A percentile compares a stretch with the other conserved stretches of the same genome.
These are phyloP conservation scores for Indicator maculatus DNA, from an alignment of 2,113 vertebrate species.

Conservation along the genomic window DNA sequence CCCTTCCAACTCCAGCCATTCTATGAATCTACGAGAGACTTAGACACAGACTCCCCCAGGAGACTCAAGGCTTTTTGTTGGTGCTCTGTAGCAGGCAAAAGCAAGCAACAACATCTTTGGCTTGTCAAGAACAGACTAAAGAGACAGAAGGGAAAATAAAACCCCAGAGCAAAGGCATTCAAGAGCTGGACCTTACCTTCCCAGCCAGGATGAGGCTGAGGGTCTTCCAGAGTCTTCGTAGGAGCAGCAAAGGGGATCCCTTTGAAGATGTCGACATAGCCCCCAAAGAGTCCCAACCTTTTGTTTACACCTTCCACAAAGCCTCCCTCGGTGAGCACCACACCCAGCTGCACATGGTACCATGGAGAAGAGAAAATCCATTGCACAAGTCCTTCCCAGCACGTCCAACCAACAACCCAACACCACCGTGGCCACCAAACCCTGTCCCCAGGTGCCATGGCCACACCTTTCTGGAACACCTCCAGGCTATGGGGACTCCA, in stretches of 20 bases:
- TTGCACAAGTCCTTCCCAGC: background rate
- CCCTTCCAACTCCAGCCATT: too few species aligned
- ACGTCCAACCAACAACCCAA: too few species aligned
- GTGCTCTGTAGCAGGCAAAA: background rate
- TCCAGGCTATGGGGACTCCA: too few species aligned
- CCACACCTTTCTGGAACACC: too few species aligned
- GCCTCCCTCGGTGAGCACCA: constrained; percentile 89
- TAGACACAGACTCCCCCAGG: background rate
- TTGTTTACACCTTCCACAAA: constrained; percentile 85
- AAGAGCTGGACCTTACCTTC: constrained; percentile 75
- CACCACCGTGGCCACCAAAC: too few species aligned
- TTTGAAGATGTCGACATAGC: constrained; percentile 86
- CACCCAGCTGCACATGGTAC: constrained; percentile 78
- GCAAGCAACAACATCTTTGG: background rate
- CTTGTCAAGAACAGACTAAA: background rate
- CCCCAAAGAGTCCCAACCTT: constrained; percentile 70
- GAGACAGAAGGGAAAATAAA: background rate
- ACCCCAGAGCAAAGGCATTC: background rate
- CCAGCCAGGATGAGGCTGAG: constrained; percentile 89
- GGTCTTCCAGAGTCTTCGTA: constrained; percentile 84
- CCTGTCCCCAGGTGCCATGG: background rate
- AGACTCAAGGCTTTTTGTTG: background rate
- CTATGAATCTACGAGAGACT: background rate
- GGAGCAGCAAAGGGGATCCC: constrained; percentile 91
- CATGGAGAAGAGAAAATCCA: background rate